A percentile compares a stretch with the other conserved stretches of the same genome.
Evolutionary conservation across 1,140 invertebrate genomes (phyloP).

Genomic region (Papilio aristodemus): DNA sequence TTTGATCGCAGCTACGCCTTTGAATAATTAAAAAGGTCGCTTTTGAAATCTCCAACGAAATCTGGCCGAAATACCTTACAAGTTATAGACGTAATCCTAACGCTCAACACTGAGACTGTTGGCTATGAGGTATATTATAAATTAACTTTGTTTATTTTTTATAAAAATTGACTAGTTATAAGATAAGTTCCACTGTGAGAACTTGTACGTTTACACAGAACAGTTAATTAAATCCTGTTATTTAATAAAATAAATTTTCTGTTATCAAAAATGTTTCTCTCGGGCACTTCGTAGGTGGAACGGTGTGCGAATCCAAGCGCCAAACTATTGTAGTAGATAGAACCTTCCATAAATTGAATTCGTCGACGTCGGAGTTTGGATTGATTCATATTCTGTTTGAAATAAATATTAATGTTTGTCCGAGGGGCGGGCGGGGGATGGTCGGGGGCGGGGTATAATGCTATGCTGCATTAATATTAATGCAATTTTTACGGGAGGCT

Average conservation of each 20-base stretch:
- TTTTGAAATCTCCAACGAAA: slow-evolving; percentile 7
- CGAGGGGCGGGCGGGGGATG: too few species aligned
- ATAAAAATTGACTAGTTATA: too few species aligned
- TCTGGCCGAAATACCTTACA: slow-evolving; percentile 3
- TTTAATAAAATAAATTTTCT: neutral
- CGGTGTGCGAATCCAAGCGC: neutral
- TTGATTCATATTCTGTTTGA: slow-evolving; percentile 25
- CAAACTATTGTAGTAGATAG: neutral
- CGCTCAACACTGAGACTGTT: neutral
- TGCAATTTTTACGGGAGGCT: slow-evolving; percentile 28
- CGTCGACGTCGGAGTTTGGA: neutral
- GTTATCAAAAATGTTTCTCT: neutral
- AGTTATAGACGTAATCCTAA: slow-evolving; percentile 6
- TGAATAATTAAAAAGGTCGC: slow-evolving; percentile 21
- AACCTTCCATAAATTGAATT: slow-evolving; percentile 17
- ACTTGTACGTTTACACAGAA: too few species aligned
- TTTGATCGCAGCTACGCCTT: slow-evolving; percentile 21
- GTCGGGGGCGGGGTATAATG: slow-evolving; percentile 2
- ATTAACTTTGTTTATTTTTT: too few species aligned
- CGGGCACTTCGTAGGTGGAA: neutral
- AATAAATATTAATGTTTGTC: slow-evolving; percentile 33
- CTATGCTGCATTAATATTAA: slow-evolving; percentile 31
- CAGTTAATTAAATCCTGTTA: too few species aligned
- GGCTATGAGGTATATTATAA: too few species aligned
- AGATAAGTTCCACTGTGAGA: too few species aligned